Evolutionary conservation across 2,113 vertebrate species (phyloP).

Genomic region (Myocastor coypus): DNA sequence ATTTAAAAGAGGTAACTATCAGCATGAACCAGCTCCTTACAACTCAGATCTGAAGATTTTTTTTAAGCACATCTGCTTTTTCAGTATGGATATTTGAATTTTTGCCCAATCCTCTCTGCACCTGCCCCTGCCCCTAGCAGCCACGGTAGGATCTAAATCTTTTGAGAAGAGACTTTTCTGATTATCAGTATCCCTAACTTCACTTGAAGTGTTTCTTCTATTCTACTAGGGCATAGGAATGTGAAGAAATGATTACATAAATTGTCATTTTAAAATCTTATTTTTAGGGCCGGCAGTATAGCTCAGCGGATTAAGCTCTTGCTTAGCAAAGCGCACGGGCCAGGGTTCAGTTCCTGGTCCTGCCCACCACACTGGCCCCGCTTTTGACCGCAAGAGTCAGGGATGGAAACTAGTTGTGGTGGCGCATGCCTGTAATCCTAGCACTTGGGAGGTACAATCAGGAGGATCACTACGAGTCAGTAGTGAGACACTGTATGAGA

Average conservation of each 20-base stretch:
- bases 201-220: neutral
- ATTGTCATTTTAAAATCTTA: neutral
- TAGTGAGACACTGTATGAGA: too few relatives aligned
- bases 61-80: neutral
- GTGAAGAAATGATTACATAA: neutral
- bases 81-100: neutral
- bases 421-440: too few relatives aligned
- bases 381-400: too few relatives aligned
- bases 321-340: too few relatives aligned
- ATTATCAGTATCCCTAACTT: accelerated
- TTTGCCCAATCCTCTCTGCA: neutral
- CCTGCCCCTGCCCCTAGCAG: too few relatives aligned
- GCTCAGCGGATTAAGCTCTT: too few relatives aligned
- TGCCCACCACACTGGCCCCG: too few relatives aligned
- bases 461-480: too few relatives aligned
- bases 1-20: neutral
- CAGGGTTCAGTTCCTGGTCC: too few relatives aligned
- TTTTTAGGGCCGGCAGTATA: too few relatives aligned
- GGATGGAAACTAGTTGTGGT: too few relatives aligned
- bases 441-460: too few relatives aligned
- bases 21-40: neutral
- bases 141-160: neutral
- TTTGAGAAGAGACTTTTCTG: neutral
- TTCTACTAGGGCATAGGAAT: neutral
- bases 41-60: neutral